These are phyloP conservation scores for Ophthalmolycus amberensis DNA, from an alignment of 2,113 vertebrate genomes.

Conservation along the genomic window DNA sequence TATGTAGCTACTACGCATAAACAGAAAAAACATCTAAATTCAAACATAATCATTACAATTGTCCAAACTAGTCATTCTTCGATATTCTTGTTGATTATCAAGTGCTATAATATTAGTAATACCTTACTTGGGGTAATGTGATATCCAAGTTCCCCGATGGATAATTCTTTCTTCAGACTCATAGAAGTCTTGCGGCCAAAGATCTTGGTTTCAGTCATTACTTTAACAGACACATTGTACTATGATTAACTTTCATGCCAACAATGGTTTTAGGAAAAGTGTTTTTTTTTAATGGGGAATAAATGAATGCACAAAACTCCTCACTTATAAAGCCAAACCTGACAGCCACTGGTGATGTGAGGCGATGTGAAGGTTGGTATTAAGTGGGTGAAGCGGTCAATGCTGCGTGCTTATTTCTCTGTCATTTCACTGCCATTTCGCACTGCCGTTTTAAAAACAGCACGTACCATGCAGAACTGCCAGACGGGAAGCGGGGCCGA, in stretches of 20 bases:
- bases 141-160: not conserved
- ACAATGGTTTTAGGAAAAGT: slow-evolving; percentile 21
- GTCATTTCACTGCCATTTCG: slow-evolving; percentile 7
- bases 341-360: slow-evolving; percentile 5
- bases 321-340: slow-evolving; percentile 1
- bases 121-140: not conserved
- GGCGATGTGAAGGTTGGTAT: slow-evolving; percentile 18
- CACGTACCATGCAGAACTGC: slow-evolving; percentile 15
- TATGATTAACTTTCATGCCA: slow-evolving; percentile 2
- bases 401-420: not conserved
- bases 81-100: not conserved
- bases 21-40: not conserved
- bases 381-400: slow-evolving; percentile 18
- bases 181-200: not conserved
- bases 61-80: not conserved
- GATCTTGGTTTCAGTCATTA: not conserved
- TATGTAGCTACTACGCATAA: too few relatives aligned
- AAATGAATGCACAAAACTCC: slow-evolving; percentile 13
- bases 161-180: not conserved
- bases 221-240: slow-evolving; percentile 12
- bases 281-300: not conserved
- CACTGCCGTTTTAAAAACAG: slow-evolving; percentile 1
- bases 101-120: not conserved
- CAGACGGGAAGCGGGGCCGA: not conserved
- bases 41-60: not conserved